Evolutionary conservation across 2,113 vertebrate species (phyloP).

Genomic region (Rousettus leschenaultii): DNA sequence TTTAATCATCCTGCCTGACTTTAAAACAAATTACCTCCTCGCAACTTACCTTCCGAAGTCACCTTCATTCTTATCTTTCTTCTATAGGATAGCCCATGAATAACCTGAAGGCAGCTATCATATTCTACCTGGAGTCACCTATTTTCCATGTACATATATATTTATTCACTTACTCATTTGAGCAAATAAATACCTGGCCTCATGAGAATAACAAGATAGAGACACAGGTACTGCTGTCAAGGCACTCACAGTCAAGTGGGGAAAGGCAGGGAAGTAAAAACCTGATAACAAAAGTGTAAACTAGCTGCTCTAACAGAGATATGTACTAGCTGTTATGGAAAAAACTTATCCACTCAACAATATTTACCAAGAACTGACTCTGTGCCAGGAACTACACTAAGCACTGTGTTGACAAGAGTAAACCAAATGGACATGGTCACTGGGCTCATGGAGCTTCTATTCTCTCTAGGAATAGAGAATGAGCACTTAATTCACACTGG

Average conservation of each 20-base stretch:
- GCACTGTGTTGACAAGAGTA: fast-evolving
- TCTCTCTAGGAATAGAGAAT: background rate
- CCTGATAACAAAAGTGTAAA: too few species aligned
- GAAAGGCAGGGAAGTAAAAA: background rate
- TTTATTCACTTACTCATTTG: background rate
- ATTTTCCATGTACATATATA: background rate
- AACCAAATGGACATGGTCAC: background rate
- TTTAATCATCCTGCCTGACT: background rate
- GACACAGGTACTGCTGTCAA: background rate
- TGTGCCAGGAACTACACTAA: background rate
- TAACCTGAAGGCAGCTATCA: background rate
- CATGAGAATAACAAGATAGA: background rate
- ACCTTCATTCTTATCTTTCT: background rate
- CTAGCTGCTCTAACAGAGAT: background rate
- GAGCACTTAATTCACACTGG: fast-evolving
- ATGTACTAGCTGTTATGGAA: fast-evolving
- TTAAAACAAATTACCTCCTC: background rate
- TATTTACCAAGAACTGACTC: background rate
- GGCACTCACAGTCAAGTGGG: background rate
- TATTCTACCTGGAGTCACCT: background rate
- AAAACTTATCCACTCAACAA: background rate
- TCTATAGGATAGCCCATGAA: background rate
- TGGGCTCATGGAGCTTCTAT: background rate
- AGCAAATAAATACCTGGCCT: background rate
- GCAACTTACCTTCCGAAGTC: background rate